phyloP scores from a whole-genome alignment of 2,888 invertebrate species.

The Kuschelorhynchus macadamiae region DNA sequence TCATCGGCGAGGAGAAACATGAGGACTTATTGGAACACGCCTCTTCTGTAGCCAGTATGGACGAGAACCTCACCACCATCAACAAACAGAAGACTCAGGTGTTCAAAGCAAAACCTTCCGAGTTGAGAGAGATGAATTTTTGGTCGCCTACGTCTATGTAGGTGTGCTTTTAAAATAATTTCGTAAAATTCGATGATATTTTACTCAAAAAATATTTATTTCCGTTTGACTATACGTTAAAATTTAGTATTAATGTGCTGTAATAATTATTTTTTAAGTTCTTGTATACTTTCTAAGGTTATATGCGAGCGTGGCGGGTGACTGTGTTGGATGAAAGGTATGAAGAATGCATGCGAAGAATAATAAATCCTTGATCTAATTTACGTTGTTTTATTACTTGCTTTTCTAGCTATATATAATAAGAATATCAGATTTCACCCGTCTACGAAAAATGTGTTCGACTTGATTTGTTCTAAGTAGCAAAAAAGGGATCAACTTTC shows the following conservation, averaged over 20 bases:
- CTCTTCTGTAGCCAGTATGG: slow-evolving; percentile 55
- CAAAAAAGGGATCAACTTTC: no score
- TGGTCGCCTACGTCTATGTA: slow-evolving; percentile 90
- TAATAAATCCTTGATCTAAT: no score
- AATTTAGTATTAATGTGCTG: slow-evolving; percentile 51
- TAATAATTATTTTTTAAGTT: slow-evolving; percentile 14
- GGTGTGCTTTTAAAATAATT: slow-evolving; percentile 37
- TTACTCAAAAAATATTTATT: slow-evolving; percentile 27
- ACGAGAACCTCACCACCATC: slow-evolving; percentile 64
- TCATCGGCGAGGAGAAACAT: slow-evolving; percentile 77
- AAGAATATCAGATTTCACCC: no score
- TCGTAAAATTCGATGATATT: slow-evolving; percentile 11
- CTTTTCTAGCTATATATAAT: no score
- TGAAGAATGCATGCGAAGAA: no score
- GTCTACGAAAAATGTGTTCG: no score
- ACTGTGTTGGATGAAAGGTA: no score
- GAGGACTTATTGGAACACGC: slow-evolving; percentile 60
- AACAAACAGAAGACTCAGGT: slow-evolving; percentile 59
- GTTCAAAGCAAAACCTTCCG: slow-evolving; percentile 77
- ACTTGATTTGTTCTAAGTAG: no score
- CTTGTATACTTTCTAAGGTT: no score
- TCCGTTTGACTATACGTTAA: slow-evolving; percentile 50
- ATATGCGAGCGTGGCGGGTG: no score
- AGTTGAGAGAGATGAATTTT: slow-evolving; percentile 86
- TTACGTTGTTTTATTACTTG: no score